Percentiles rank a stretch among this genome's conserved stretches.
phyloP scores from a whole-genome alignment of 2,113 vertebrate genomes.

The Rhynchopsitta pachyrhyncha region DNA sequence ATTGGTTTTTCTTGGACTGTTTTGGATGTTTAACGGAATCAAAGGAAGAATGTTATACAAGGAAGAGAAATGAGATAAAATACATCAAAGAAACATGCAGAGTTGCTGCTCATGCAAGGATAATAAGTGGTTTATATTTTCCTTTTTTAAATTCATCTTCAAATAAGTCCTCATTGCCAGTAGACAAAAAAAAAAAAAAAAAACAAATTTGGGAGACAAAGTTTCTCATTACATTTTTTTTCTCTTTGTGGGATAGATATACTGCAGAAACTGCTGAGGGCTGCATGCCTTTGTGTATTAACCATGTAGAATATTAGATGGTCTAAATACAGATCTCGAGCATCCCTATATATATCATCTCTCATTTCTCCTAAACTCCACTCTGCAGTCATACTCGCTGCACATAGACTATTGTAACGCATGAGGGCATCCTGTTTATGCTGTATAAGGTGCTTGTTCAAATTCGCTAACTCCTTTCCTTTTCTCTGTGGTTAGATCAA shows the following conservation, averaged over 20 bases:
- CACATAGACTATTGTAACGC: background rate
- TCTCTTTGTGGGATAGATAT: background rate
- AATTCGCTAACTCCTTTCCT: background rate
- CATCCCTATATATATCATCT: background rate
- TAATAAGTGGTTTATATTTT: background rate
- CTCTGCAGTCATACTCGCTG: background rate
- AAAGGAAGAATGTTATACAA: slow-evolving; percentile 17
- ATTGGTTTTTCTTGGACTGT: slow-evolving; percentile 14
- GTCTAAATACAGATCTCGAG: background rate
- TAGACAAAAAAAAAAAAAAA: background rate
- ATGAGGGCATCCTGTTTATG: background rate
- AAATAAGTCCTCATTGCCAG: background rate
- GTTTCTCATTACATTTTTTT: background rate
- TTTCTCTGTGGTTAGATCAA: background rate
- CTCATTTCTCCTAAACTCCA: background rate
- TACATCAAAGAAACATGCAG: background rate
- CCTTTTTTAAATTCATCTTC: background rate
- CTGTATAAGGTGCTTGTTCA: background rate
- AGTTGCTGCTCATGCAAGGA: background rate
- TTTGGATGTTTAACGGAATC: slow-evolving; percentile 20
- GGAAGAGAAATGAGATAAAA: slow-evolving; percentile 48
- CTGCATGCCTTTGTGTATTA: background rate
- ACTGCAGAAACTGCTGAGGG: background rate
- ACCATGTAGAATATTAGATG: background rate
- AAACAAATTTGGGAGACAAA: background rate